Evolutionary conservation across 1,140 invertebrate genomes (phyloP).

Genomic region (Drosophila santomea): DNA sequence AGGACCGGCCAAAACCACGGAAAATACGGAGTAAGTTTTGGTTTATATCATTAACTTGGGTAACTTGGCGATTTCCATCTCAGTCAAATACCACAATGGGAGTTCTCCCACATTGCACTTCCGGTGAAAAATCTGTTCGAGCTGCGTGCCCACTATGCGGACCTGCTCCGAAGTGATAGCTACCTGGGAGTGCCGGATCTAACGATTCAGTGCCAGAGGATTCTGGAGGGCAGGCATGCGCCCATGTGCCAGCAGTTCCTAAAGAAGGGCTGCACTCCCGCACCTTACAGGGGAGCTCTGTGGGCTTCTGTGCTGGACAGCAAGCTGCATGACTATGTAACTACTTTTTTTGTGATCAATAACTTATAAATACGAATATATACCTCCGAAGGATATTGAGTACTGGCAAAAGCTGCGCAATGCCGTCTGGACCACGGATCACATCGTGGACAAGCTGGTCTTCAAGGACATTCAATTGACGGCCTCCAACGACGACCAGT

Average conservation of each 20-base stretch:
- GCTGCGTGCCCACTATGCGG: constrained; percentile 67
- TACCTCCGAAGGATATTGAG: constrained; percentile 88
- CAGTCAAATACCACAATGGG: constrained; percentile 89
- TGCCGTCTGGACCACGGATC: constrained; percentile 94
- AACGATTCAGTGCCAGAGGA: constrained; percentile 68
- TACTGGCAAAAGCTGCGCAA: constrained; percentile 94
- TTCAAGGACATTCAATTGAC: constrained; percentile 98
- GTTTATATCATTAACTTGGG: not conserved
- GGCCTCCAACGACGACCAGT: constrained; percentile 98
- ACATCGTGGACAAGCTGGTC: constrained; percentile 96
- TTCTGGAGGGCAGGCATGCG: constrained; percentile 72
- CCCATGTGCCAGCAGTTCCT: constrained; percentile 82
- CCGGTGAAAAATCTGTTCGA: constrained; percentile 92
- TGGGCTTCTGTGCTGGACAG: constrained; percentile 82
- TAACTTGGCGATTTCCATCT: not conserved
- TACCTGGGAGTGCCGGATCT: constrained; percentile 48
- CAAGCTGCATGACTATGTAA: constrained; percentile 75
- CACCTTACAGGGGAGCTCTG: constrained; percentile 74
- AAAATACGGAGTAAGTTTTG: constrained; percentile 85
- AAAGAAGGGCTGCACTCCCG: constrained; percentile 79
- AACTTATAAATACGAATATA: not conserved
- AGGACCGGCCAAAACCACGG: constrained; percentile 90
- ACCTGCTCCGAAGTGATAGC: constrained; percentile 66
- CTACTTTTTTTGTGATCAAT: not conserved
- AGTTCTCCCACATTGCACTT: constrained; percentile 94